These are phyloP conservation scores for Leptinotarsa haldemani DNA, from an alignment of 2,888 invertebrate genomes.

Conservation along the genomic window DNA sequence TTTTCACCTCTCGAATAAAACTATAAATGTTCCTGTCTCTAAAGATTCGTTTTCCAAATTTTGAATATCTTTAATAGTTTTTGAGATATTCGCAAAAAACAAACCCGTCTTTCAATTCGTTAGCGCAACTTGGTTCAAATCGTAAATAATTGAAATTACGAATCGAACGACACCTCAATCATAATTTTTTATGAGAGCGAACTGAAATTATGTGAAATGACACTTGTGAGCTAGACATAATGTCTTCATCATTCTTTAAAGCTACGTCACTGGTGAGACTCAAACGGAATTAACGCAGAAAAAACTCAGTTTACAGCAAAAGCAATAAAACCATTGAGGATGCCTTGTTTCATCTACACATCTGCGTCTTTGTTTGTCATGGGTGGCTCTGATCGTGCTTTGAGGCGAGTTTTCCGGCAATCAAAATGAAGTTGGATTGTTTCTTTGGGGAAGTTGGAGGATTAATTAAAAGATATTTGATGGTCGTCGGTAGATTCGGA, in stretches of 20 bases:
- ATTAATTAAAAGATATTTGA: conserved; percentile 26
- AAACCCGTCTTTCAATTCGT: too few relatives aligned
- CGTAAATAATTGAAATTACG: too few relatives aligned
- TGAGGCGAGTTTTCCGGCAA: conserved; percentile 22
- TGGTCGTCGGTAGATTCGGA: conserved; percentile 10
- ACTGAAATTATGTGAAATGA: too few relatives aligned
- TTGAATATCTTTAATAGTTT: too few relatives aligned
- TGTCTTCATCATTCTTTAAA: not conserved
- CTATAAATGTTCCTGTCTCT: too few relatives aligned
- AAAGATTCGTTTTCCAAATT: too few relatives aligned
- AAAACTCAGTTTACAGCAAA: conserved; percentile 40
- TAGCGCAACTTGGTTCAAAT: too few relatives aligned
- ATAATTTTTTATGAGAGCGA: too few relatives aligned
- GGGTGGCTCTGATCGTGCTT: conserved; percentile 28
- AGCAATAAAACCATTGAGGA: conserved; percentile 40
- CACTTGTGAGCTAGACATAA: not conserved
- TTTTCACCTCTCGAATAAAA: too few relatives aligned
- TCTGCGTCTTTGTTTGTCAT: conserved; percentile 37
- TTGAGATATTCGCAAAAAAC: too few relatives aligned
- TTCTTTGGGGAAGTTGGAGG: conserved; percentile 22
- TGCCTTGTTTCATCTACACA: conserved; percentile 37
- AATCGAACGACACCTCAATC: too few relatives aligned
- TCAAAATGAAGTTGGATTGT: conserved; percentile 31
- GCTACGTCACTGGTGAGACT: conserved; percentile 10
- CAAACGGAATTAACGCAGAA: conserved; percentile 20